Evolutionary conservation across 1,140 invertebrate genomes (phyloP), one percentile per base, ranked within the genome.

Genomic region (Lanistes nyassanus): DNA sequence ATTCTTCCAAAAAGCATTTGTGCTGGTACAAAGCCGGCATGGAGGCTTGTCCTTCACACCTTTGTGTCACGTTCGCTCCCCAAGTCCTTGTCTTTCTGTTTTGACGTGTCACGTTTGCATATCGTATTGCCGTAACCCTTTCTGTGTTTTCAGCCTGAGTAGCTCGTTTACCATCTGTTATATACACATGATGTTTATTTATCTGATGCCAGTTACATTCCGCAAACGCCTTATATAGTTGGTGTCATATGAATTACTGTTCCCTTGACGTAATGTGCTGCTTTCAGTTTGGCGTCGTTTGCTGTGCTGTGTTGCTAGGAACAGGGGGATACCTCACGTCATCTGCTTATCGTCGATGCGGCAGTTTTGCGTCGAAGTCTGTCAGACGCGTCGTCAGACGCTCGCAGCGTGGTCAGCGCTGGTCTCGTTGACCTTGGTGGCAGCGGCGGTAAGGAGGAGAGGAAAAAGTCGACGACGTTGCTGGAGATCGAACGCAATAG

Each of bases 401-500:
- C 55, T 37, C 55, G 76, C 51, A 71, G 74, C 31, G 34, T 77
- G 19, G 70, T 77, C 56, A 66, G 68, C 66, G 65, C 58, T 34
- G 71, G 55, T 23, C 68, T 77, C n/a, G 16, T 90, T 76, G 34
- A 93, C 93, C 47, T 90, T 26, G 29, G 47, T 36, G 51, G 23
- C 26, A 42, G 42, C 53, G 42, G 62, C 16, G 75, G 68, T 37
- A 73, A 76, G 47, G 53, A 95, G 58, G 94, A 95, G 29, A 92
- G 93, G 78, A 94, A 95, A 83, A 95, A 95, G n/a, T 92, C 96
- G 68, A 95, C 95, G 79, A 96, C 95, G 79, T 90, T 97, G 42
- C 94, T 94, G 88, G 95, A 97, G 90, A 95, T 97, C 75, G 95
- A 97, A 88, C 92, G 94, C 85, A 96, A 95, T 88, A 91, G 95